A percentile compares a stretch with the other conserved stretches of the same genome.
Evolutionary conservation across 2,797 vertebrate species (phyloP).

Genomic region (Rhabdophis nuchalis): DNA sequence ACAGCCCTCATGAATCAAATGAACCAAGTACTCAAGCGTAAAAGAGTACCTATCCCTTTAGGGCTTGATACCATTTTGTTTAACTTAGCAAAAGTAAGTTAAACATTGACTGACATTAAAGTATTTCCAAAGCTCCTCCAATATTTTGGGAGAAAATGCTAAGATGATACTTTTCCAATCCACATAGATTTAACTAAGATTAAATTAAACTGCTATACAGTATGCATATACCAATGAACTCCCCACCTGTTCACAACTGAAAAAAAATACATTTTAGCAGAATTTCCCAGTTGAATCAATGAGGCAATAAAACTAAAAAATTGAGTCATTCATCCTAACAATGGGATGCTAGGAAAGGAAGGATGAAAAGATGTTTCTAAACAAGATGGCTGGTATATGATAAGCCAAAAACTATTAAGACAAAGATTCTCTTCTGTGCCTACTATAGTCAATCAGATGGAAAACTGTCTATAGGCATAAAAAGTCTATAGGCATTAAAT

Average conservation of each 20-base stretch:
- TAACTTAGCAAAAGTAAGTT: constrained; percentile 20
- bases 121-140: constrained; percentile 22
- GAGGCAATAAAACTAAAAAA: background rate
- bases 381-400: background rate
- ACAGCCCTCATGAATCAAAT: background rate
- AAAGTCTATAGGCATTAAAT: constrained; percentile 46
- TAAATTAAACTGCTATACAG: background rate
- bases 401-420: background rate
- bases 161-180: background rate
- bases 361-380: background rate
- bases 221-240: constrained; percentile 43
- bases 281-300: background rate
- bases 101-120: background rate
- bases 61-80: background rate
- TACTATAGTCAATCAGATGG: background rate
- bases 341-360: background rate
- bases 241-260: constrained; percentile 24
- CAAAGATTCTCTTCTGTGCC: background rate
- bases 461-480: background rate
- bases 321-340: background rate
- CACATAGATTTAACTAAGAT: background rate
- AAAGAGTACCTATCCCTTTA: background rate
- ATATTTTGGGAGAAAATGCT: constrained; percentile 4
- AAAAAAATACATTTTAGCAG: background rate
- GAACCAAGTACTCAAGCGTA: background rate